Evolutionary conservation across 2,888 invertebrate genomes (phyloP).

Genomic region (Rhaphigaster nebulosa): DNA sequence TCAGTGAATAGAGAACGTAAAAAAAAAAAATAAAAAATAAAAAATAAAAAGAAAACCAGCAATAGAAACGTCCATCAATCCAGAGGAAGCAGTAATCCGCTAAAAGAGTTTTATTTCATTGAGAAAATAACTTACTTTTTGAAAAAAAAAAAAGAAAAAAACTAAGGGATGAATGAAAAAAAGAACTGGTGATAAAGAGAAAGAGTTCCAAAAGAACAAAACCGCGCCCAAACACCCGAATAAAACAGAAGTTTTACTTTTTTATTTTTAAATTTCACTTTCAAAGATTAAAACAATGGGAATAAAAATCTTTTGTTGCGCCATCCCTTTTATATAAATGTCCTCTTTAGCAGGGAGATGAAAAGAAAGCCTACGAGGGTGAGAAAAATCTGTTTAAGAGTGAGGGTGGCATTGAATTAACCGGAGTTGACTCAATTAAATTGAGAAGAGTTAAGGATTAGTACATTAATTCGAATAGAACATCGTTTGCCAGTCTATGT

Average conservation of each 20-base stretch:
- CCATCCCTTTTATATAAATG: slow-evolving; percentile 33
- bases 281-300: slow-evolving; percentile 37
- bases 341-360: slow-evolving; percentile 6
- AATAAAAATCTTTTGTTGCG: slow-evolving; percentile 40
- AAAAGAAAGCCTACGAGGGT: slow-evolving; percentile 20
- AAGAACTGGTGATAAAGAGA: slow-evolving; percentile 33
- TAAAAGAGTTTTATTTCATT: slow-evolving; percentile 26
- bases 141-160: neutral
- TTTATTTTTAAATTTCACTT: slow-evolving; percentile 29
- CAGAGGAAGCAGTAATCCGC: neutral
- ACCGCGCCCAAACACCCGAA: slow-evolving; percentile 35
- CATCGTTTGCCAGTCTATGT: too few relatives aligned
- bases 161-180: neutral
- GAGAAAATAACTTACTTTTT: slow-evolving; percentile 13
- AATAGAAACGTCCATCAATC: slow-evolving; percentile 30
- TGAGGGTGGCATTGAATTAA: slow-evolving; percentile 19
- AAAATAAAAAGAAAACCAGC: neutral
- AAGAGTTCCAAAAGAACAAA: slow-evolving; percentile 19
- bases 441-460: neutral
- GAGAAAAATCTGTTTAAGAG: slow-evolving; percentile 9
- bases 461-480: neutral
- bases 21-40: too few relatives aligned
- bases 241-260: slow-evolving; percentile 35
- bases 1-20: neutral
- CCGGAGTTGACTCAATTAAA: neutral